Evolutionary conservation across 2,113 vertebrate genomes (phyloP), one percentile per base, ranked within the genome.

Genomic region (Dicrurus megarhynchus): DNA sequence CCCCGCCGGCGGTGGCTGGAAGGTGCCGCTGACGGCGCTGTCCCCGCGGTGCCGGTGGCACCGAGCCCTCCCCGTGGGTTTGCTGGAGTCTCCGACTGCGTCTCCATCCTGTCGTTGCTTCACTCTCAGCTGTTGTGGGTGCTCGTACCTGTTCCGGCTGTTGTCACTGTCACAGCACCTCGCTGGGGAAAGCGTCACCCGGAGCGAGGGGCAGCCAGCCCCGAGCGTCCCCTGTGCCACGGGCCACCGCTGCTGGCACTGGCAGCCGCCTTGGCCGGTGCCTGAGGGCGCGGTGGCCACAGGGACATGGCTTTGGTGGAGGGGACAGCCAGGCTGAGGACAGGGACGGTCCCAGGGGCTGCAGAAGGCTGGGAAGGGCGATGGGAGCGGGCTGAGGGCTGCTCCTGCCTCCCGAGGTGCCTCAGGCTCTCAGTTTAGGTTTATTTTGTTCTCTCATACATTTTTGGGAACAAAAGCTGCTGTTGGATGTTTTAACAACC

Each of bases 381-480:
- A 6, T 7, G 44, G n/a, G 16, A 74, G 60, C 2, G n/a, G 41
- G 19, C 28, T 26, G 19, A 1, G 32, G 41, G 80, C 47, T 23
- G 65, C 10, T 52, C 27, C 75, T 32, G 33, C 5, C 30, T 30
- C 68, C 32, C 22, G 50, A 59, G 71, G 7, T 30, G 27, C n/a
- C 33, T 49, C 33, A 3, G 11, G 44, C 10, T 49, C 26, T 63
- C 0, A 0, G 1, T 37, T 46, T 16, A 4, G 33, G 1, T 16
- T 22, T 4, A 0, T 16, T 16, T 10, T 42, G 24, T 52, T 7
- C 11, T 63, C 61, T 35, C 13, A 0, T 4, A 0, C 19, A 0
- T 64, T 90, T 92, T 64, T 47, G 16, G 33, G 53, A 20, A 1
- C 21, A 10, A 47, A 64, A 76, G 12, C 23, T 27, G 19, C 22